phyloP scores from a whole-genome alignment of 2,113 vertebrate species.

The Peucedramus taeniatus region DNA sequence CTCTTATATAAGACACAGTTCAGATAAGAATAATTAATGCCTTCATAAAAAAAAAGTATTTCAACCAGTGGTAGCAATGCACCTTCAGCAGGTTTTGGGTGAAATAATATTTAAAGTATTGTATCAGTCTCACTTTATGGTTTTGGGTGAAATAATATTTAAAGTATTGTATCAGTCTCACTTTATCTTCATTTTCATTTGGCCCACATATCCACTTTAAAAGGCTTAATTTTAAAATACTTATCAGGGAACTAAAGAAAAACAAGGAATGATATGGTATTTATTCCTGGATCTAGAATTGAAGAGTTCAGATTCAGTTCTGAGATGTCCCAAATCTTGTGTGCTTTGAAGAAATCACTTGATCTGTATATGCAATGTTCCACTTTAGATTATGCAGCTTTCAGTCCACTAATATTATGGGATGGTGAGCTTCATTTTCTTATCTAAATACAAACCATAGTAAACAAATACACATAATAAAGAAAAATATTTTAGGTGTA shows the following conservation, averaged over 20 bases:
- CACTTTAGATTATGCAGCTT: not conserved
- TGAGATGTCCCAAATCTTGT: not conserved
- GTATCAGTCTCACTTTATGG: not conserved
- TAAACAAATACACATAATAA: not conserved
- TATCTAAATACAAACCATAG: not conserved
- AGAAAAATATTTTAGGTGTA: not conserved
- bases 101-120: not conserved
- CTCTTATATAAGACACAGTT: not conserved
- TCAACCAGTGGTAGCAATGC: not conserved
- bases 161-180: not conserved
- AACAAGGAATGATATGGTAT: fast-evolving
- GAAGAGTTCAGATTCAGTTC: not conserved
- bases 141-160: not conserved
- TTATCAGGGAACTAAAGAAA: not conserved
- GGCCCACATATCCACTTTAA: not conserved
- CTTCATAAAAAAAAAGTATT: not conserved
- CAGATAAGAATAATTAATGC: not conserved
- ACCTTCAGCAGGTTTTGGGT: not conserved
- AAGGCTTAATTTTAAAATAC: not conserved
- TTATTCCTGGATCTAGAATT: not conserved
- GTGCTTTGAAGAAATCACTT: not conserved
- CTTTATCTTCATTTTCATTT: not conserved
- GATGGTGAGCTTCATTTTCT: not conserved
- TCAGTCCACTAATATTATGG: not conserved
- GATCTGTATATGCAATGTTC: not conserved